Evolutionary conservation across 1,140 invertebrate species (phyloP).

Genomic region (Drosophila sulfurigaster): DNA sequence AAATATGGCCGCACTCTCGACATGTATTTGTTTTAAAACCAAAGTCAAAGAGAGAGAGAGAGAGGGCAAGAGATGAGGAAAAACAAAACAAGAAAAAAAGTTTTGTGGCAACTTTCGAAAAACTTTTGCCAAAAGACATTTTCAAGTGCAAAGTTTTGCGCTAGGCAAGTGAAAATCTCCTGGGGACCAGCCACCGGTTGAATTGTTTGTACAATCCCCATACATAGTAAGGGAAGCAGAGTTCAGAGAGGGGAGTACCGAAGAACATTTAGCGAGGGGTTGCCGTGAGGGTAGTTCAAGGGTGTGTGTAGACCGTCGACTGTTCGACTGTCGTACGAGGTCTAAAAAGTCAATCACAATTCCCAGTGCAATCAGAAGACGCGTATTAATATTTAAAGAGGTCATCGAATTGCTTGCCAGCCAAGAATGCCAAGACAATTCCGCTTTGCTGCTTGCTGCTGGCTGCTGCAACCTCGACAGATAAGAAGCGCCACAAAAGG

Average conservation of each 20-base stretch:
- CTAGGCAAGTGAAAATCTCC: constrained; percentile 51
- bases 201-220: constrained; percentile 38
- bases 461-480: constrained; percentile 32
- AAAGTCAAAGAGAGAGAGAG: constrained; percentile 1
- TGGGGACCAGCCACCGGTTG: constrained; percentile 58
- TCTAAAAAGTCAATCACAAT: constrained; percentile 84
- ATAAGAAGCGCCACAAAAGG: constrained; percentile 57
- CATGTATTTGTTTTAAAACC: constrained; percentile 47
- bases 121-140: constrained; percentile 62
- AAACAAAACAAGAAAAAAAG: constrained; percentile 26
- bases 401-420: constrained; percentile 76
- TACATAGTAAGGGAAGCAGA: constrained; percentile 15
- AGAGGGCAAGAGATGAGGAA: background rate
- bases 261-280: background rate
- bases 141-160: constrained; percentile 74
- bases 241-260: background rate
- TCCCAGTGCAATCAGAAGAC: constrained; percentile 80
- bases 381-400: constrained; percentile 84
- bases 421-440: constrained; percentile 26
- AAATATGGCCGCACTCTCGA: constrained; percentile 25
- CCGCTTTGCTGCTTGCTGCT: constrained; percentile 20
- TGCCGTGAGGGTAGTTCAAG: constrained; percentile 38
- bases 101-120: constrained; percentile 57
- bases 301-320: constrained; percentile 21
- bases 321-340: constrained; percentile 35